phyloP scores from a whole-genome alignment of 2,888 invertebrate genomes.

The Eumerus sabulonum region DNA sequence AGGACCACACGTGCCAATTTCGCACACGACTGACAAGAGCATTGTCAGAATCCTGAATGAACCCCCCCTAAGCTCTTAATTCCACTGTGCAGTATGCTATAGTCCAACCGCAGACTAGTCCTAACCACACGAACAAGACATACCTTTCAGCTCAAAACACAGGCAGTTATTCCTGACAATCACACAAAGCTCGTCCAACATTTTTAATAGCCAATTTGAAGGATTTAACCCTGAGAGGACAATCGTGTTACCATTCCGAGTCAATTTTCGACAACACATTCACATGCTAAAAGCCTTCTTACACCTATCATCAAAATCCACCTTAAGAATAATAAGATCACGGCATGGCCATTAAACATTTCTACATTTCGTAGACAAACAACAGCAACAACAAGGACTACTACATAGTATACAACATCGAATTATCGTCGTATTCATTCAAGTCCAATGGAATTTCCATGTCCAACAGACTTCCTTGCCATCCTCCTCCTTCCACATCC shows the following conservation, averaged over 20 bases:
- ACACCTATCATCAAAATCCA: slow-evolving; percentile 12
- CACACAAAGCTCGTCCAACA: slow-evolving; percentile 20
- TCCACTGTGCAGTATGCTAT: too few relatives aligned
- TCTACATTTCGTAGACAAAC: slow-evolving; percentile 35
- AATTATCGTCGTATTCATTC: slow-evolving; percentile 46
- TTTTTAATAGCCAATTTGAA: slow-evolving; percentile 42
- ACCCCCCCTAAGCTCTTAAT: too few relatives aligned
- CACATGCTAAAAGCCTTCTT: slow-evolving; percentile 5
- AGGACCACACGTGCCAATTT: too few relatives aligned
- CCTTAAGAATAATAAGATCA: slow-evolving; percentile 53
- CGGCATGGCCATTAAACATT: slow-evolving; percentile 60
- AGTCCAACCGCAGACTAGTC: too few relatives aligned
- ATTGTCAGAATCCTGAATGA: too few relatives aligned
- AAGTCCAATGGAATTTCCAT: slow-evolving; percentile 65
- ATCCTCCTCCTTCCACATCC: not conserved
- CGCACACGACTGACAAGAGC: too few relatives aligned
- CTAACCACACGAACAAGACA: too few relatives aligned
- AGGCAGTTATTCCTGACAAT: slow-evolving; percentile 32
- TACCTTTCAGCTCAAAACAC: not conserved
- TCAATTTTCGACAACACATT: slow-evolving; percentile 19
- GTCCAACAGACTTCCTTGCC: slow-evolving; percentile 28
- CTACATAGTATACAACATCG: not conserved
- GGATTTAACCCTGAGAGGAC: slow-evolving; percentile 57
- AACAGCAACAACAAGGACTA: not conserved
- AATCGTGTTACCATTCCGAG: slow-evolving; percentile 36